These are phyloP conservation scores for Pseudochaenichthys georgianus DNA, from an alignment of 2,797 vertebrate species.

Conservation along the genomic window DNA sequence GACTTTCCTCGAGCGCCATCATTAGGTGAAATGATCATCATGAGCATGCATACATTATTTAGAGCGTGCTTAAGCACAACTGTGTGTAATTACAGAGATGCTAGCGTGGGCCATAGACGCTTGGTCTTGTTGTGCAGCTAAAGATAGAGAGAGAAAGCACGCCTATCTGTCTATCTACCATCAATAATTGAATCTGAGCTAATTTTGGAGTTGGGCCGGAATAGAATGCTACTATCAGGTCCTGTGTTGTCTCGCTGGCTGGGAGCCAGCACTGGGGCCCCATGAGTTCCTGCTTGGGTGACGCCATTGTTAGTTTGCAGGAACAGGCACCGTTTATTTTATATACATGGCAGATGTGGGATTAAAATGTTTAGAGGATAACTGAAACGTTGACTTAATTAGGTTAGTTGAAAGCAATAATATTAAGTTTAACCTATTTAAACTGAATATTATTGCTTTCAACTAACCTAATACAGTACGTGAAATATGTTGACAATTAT, in stretches of 20 bases:
- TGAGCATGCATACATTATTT: neutral
- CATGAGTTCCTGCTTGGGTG: neutral
- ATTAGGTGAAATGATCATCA: too few species aligned
- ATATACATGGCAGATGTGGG: conserved; percentile 9
- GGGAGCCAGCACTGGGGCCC: conserved; percentile 11
- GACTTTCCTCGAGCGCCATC: neutral
- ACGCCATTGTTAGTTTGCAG: conserved; percentile 8
- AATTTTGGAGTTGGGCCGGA: conserved; percentile 29
- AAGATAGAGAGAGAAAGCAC: conserved; percentile 43
- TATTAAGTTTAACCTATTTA: too few species aligned
- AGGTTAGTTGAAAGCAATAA: too few species aligned
- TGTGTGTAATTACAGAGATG: neutral
- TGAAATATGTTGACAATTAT: too few species aligned
- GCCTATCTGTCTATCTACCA: conserved; percentile 13
- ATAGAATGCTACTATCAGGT: conserved; percentile 47
- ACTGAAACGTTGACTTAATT: too few species aligned
- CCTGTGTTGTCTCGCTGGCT: conserved; percentile 36
- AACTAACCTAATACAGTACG: too few species aligned
- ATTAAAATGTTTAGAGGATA: conserved; percentile 39
- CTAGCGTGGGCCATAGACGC: neutral
- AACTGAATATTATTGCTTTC: too few species aligned
- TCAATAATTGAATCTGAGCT: conserved; percentile 52
- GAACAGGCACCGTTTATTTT: neutral
- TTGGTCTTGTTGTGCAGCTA: conserved; percentile 25
- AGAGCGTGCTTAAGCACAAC: neutral